phyloP scores from a whole-genome alignment of 2,888 invertebrate species.

The Epiblema foenella region DNA sequence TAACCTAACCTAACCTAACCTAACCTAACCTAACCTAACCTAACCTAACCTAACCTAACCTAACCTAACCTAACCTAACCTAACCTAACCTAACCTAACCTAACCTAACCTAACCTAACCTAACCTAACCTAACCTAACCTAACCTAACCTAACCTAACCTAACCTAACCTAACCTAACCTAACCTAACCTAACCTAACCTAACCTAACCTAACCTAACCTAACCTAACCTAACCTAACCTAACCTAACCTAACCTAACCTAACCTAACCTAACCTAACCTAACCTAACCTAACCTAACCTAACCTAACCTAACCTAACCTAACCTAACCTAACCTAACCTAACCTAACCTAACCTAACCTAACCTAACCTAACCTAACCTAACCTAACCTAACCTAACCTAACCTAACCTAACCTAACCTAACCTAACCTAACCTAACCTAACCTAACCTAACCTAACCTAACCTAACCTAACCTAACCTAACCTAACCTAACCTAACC shows the following conservation, averaged over 20 bases:
- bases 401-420: conserved; percentile 34
- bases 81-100: conserved; percentile 24
- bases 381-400: conserved; percentile 26
- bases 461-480: conserved; percentile 32
- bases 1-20: conserved; percentile 33
- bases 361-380: conserved; percentile 16
- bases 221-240: conserved; percentile 34
- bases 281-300: conserved; percentile 33
- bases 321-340: conserved; percentile 34
- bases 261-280: conserved; percentile 33
- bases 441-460: conserved; percentile 33
- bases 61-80: conserved; percentile 18
- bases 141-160: conserved; percentile 31
- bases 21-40: conserved; percentile 32
- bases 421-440: conserved; percentile 33
- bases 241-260: conserved; percentile 34
- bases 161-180: conserved; percentile 30
- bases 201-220: conserved; percentile 29
- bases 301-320: conserved; percentile 34
- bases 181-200: conserved; percentile 26
- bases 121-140: conserved; percentile 32
- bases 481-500: conserved; percentile 32
- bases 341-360: conserved; percentile 33
- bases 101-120: conserved; percentile 31
- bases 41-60: conserved; percentile 32